phyloP scores from a whole-genome alignment of 1,140 invertebrate species.

The Drosophila yakuba region DNA sequence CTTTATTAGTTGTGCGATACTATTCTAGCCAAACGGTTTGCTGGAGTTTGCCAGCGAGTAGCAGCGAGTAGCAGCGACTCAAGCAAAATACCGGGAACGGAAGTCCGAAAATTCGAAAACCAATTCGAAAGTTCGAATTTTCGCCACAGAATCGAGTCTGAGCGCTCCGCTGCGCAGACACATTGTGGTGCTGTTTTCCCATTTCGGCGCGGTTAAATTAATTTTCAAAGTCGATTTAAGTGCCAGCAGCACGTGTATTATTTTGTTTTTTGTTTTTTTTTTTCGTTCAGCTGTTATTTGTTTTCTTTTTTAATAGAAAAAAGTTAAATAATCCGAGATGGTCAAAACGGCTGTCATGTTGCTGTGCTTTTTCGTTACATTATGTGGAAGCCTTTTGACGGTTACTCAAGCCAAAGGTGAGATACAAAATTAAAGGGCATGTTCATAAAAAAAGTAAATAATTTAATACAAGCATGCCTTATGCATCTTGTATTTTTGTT shows the following conservation, averaged over 20 bases:
- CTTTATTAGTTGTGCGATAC: conserved; percentile 83
- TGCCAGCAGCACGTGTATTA: conserved; percentile 13
- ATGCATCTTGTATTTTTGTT: too few species aligned
- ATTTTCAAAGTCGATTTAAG: background rate
- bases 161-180: conserved; percentile 62
- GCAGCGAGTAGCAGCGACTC: conserved; percentile 5
- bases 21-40: conserved; percentile 79
- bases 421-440: conserved; percentile 3
- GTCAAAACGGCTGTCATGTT: conserved; percentile 50
- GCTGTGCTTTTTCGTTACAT: conserved; percentile 43
- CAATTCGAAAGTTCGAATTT: conserved; percentile 12
- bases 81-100: conserved; percentile 6
- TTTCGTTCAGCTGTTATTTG: conserved; percentile 9
- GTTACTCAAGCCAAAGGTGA: conserved; percentile 62
- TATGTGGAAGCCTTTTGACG: conserved; percentile 51
- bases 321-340: conserved; percentile 38
- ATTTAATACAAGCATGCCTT: too few species aligned
- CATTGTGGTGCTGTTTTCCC: conserved; percentile 39
- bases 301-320: conserved; percentile 4
- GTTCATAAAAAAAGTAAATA: too few species aligned
- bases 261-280: conserved; percentile 22
- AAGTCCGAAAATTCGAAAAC: conserved; percentile 17
- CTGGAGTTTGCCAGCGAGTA: conserved; percentile 26
- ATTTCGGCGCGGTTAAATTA: background rate
- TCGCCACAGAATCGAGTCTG: conserved; percentile 6